Evolutionary conservation across 1,140 invertebrate genomes (phyloP).

Genomic region (Diabrotica undecimpunctata): DNA sequence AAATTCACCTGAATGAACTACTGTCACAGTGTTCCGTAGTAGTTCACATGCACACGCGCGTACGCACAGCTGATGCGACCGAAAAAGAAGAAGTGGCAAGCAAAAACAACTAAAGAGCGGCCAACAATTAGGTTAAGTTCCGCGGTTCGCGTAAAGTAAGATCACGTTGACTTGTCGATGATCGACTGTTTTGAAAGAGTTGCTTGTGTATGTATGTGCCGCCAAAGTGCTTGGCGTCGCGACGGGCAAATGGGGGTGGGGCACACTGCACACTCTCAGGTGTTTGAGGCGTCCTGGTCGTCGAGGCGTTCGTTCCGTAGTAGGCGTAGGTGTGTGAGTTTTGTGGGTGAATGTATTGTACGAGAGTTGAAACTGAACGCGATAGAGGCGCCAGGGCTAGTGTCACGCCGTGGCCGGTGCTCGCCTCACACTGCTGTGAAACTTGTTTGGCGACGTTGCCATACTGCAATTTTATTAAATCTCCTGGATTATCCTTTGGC

Average conservation of each 20-base stretch:
- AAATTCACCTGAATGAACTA: slow-evolving; percentile 12
- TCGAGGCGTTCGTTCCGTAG: slow-evolving; percentile 35
- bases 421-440: slow-evolving; percentile 43
- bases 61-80: slow-evolving; percentile 11
- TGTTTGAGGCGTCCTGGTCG: slow-evolving; percentile 35
- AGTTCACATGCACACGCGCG: slow-evolving; percentile 14
- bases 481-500: not conserved
- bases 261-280: slow-evolving; percentile 43
- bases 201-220: not conserved
- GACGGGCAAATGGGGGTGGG: slow-evolving; percentile 41
- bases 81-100: not conserved
- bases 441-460: slow-evolving; percentile 31
- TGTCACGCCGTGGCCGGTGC: slow-evolving; percentile 40
- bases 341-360: slow-evolving; percentile 26
- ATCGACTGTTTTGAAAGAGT: slow-evolving; percentile 22
- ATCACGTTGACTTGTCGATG: slow-evolving; percentile 20
- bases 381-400: slow-evolving; percentile 41
- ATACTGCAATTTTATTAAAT: slow-evolving; percentile 5
- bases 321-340: slow-evolving; percentile 42
- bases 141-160: slow-evolving; percentile 1
- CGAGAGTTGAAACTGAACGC: slow-evolving; percentile 35
- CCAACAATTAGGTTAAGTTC: slow-evolving; percentile 1
- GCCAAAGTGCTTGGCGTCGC: slow-evolving; percentile 22
- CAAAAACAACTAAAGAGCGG: slow-evolving; percentile 8
- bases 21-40: slow-evolving; percentile 7